A percentile compares a stretch with the other conserved stretches of the same genome.
Evolutionary conservation across 2,797 vertebrate genomes (phyloP).

Genomic region (Coluber constrictor): DNA sequence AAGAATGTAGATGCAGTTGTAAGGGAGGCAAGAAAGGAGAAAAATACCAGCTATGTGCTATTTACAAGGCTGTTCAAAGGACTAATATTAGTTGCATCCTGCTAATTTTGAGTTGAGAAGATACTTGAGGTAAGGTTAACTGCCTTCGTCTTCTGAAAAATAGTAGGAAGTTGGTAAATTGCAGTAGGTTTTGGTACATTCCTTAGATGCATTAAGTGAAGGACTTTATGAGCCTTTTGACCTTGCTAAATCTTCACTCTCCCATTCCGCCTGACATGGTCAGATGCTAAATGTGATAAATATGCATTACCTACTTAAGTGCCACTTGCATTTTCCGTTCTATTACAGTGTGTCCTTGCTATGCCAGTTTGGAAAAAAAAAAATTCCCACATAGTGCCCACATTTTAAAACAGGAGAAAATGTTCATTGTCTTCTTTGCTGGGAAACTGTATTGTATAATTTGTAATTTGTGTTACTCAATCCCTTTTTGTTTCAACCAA

Average conservation of each 20-base stretch:
- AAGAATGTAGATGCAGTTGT: neutral
- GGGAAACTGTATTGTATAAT: conserved; percentile 8
- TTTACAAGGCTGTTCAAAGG: neutral
- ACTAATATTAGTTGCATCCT: neutral
- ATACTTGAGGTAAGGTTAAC: neutral
- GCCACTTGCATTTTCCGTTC: conserved; percentile 9
- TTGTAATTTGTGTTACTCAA: conserved; percentile 20
- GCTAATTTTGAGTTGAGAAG: neutral
- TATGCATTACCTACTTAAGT: conserved; percentile 25
- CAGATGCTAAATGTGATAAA: conserved; percentile 27
- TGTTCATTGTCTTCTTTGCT: conserved; percentile 16
- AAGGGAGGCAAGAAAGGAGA: neutral
- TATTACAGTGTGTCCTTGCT: neutral
- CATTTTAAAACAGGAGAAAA: neutral
- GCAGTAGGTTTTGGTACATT: neutral
- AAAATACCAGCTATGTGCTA: neutral
- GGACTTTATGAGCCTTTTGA: neutral
- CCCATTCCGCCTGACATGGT: neutral
- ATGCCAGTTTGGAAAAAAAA: neutral
- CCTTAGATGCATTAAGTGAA: neutral
- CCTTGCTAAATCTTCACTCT: neutral
- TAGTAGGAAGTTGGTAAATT: neutral
- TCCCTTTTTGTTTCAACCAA: conserved; percentile 10
- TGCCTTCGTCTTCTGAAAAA: neutral
- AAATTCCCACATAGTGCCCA: rapidly evolving